Conservation (phyloP, 1,140 invertebrate genomes). For the Mizuhopecten yessoensis region DNA sequence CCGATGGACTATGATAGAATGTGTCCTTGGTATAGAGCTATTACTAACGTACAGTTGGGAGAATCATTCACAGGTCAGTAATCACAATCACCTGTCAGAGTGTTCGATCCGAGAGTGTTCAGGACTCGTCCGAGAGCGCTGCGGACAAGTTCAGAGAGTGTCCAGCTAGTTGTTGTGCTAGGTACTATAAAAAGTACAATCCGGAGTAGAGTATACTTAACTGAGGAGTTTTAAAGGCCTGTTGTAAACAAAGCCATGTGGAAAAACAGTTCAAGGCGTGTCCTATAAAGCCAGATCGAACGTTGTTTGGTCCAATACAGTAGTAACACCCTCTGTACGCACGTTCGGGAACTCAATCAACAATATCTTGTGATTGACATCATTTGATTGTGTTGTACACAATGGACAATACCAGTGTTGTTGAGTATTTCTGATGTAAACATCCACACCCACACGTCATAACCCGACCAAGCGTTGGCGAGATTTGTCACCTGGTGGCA, state of each 20-base stretch:
- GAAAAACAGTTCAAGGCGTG: neutral
- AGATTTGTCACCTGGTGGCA: too few relatives aligned
- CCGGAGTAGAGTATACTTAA: too few relatives aligned
- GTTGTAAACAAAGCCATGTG: neutral
- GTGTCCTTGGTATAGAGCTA: neutral
- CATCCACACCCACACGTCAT: neutral
- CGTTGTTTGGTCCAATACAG: neutral
- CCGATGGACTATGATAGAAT: neutral
- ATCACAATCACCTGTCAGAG: neutral
- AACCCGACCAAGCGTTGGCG: too few relatives aligned
- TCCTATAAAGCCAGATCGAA: neutral
- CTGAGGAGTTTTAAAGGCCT: neutral
- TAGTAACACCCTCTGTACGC: neutral
- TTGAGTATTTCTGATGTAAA: neutral
- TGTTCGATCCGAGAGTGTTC: too few relatives aligned
- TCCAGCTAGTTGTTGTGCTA: neutral
- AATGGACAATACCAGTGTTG: neutral
- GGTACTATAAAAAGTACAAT: neutral
- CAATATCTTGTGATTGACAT: neutral
- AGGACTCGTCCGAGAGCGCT: neutral
- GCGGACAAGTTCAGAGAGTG: neutral
- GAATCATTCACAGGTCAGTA: neutral
- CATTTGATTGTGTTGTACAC: neutral
- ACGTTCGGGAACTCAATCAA: neutral
- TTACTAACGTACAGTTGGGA: neutral